Evolutionary conservation across 2,888 invertebrate genomes (phyloP), one percentile per base, ranked within the genome.

Genomic region (Diadegma fenestrale): DNA sequence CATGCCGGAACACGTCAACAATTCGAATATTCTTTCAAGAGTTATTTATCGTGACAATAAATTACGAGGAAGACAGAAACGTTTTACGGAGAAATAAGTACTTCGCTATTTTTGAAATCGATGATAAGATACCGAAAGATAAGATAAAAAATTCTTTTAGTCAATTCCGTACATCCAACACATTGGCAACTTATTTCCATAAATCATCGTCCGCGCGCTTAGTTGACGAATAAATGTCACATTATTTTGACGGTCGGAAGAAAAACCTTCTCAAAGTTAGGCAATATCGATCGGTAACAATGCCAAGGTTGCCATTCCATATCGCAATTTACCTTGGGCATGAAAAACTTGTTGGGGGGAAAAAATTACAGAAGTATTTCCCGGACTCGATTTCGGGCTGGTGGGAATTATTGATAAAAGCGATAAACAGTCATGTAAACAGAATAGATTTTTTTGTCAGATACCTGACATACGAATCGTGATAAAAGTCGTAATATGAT

Each of bases 271-370:
- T 37, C 8, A 64, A n/a, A 63, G 8, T 66, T 64, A 0, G 76
- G 61, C 26, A 76, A 63, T 63, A 76, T 82, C 79, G 79, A 71
- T 79, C 17, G 64, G 14, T 22, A 26, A 61, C 22, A 41, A 45
- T 51, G 63, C 64, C 51, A 69, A 72, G 76, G 79, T 63, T 45
- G 43, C 63, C 19, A 14, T 61, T 69, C 33, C n/a, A 17, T 12
- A 54, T 63, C 22, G 41, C 51, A 30, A 54, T 77, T 63, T 63
- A 45, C 1, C 41, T 45, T 43, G 26, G 7, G 6, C 7, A 58
- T 43, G 22, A 26, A 43, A 41, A n/a, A 37, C 43, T 41, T 17
- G 2, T 12, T 6, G 54, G 43, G n/a, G 10, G 30, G 26, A 41
- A 51, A 5, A 33, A 58, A 63, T 33, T 30, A 63, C n/a, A 30